Base-by-base conservation (phyloP, 2,113 vertebrate genomes). In the Prochilodus magdalenae region DNA sequence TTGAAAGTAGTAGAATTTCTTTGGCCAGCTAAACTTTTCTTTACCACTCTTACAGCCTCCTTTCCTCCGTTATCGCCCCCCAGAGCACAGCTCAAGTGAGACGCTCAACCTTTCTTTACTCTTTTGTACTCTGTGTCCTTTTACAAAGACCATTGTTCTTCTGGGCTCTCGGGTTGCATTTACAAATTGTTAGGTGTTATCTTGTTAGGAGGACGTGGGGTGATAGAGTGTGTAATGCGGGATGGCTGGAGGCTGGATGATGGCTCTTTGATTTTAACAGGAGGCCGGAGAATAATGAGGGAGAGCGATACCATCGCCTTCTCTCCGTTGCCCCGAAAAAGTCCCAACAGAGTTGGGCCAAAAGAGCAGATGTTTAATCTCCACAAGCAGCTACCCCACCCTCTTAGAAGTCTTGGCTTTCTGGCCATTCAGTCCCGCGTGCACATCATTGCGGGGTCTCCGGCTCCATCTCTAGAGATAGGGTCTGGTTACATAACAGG, bases 191-290 rank as follows among this genome's bases (percentile, higher is more conserved):
- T 75, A 14, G 29, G 20, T 26, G 67, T 73, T 78, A 79, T 78
- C 81, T 66, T 0, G 59, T 71, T 72, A 57, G 20, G 26, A 55
- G 36, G 49, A 75, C n/a, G 29, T 44, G 51, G 67, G 55, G 63
- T 27, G 62, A 80, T 75, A 75, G 60, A 8, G 36, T 18, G 30
- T 75, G 36, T 60, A 62, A 59, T 55, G 33, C 30, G 36, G 59
- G 22, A 74, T 36, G 44, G 71, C 60, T 80, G 33, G 62, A 57
- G 75, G 73, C 55, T 27, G 40, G 27, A 44, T 70, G 51, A 20
- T 47, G 55, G 55, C 22, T 22, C 83, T 79, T 72, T 81, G 75
- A 82, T 86, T 87, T 84, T 57, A 75, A 84, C 66, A 36, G 40
- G n/a, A 83, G 81, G 44, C 66, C 18, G 22, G 40, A 82, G 53